Conservation (phyloP, 2,113 vertebrate genomes). For the Apodemus sylvaticus region DNA sequence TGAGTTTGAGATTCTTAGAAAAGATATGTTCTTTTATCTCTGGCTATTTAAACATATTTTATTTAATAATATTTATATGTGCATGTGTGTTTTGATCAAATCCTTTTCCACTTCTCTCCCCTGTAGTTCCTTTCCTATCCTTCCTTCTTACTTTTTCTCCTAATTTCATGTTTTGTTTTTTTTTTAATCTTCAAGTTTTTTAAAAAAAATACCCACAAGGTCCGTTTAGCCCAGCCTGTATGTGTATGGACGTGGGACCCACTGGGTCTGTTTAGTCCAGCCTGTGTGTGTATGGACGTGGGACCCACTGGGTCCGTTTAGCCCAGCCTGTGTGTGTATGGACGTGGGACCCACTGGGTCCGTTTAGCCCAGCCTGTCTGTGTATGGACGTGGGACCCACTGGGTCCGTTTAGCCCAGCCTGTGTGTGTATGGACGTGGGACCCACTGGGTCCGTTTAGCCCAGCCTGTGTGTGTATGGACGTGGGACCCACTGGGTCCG, state of each 20-base stretch:
- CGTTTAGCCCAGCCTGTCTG: not conserved
- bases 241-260: not conserved
- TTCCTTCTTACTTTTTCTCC: not conserved
- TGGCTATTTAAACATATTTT: not conserved
- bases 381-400: no score
- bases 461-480: not conserved
- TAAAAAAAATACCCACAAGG: not conserved
- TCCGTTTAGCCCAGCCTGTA: not conserved
- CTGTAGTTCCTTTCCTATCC: not conserved
- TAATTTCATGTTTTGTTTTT: not conserved
- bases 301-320: not conserved
- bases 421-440: not conserved
- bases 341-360: not conserved
- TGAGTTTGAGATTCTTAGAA: slow-evolving; percentile 22
- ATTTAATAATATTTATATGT: not conserved
- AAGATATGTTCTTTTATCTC: slow-evolving; percentile 35
- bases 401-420: not conserved
- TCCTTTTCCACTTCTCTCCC: not conserved
- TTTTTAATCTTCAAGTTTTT: not conserved
- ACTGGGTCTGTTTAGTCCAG: not conserved
- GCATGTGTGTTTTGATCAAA: not conserved
- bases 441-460: not conserved
- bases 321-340: not conserved
- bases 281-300: not conserved
- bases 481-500: not conserved